Base-by-base conservation (phyloP, 2,888 invertebrate genomes). In the Ormyrus nitidulus region DNA sequence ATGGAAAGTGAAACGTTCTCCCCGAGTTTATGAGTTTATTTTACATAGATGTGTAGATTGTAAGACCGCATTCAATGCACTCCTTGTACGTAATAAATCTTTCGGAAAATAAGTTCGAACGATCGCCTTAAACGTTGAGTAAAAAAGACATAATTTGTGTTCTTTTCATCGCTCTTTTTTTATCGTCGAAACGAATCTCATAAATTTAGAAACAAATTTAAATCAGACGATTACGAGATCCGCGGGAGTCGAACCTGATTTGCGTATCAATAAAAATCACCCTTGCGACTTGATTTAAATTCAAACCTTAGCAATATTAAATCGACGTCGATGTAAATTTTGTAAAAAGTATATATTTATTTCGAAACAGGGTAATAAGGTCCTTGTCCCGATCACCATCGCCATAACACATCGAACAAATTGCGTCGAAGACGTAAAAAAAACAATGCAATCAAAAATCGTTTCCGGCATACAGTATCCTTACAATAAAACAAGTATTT, bases 401-500 rank as follows among this genome's bases (percentile, higher is more conserved):
- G 44, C 65, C 65, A 65, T 64, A n/a, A 13, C 54, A n/a, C 54
- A 51, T 61, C 44, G 10, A 19, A 34, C n/a, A 34, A 61, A 61
- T 51, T n/a, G 13, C 7, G 6, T 54, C 61, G 46, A 46, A 51
- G 3, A 34, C 34, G 34, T 34, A n/a, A 46, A 62, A 46, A 61
- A 62, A 34, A 34, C 53, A 62, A 68, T 19, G 0, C n/a, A 66
- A 54, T 46, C 34, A 53, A 51, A 46, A 10, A 53, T 11, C 19
- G 19, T 4, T 49, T 34, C 34, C n/a, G 8, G 9, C 9, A 13
- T 34, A 4, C 49, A 54, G 8, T 51, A 59, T 54, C 11, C 10
- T 5, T 73, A 7, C 48, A 74, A 70, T 72, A 74, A 76, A 69
- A 51, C 48, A 61, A 71, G 74, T 81, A 59, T 78, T 61, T 76